Conservation (phyloP, 2,797 vertebrate genomes). For the Lithobates sylvaticus region DNA sequence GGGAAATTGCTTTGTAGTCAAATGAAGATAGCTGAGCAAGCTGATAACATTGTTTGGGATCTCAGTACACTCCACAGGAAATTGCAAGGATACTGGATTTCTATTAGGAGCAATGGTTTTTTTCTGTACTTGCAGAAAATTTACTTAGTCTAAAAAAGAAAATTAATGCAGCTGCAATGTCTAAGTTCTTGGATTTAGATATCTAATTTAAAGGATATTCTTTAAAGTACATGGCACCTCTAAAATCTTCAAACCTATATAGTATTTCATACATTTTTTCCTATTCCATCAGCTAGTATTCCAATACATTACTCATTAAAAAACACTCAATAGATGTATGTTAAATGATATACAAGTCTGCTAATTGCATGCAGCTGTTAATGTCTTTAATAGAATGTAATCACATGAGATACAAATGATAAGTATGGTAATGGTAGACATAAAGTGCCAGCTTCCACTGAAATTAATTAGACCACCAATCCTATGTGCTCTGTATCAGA, state of each 20-base stretch:
- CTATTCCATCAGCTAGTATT: neutral
- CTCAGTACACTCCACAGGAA: no score
- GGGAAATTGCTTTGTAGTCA: no score
- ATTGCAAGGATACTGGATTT: no score
- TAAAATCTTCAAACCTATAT: neutral
- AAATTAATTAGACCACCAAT: constrained; percentile 32
- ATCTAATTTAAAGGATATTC: no score
- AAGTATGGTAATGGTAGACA: constrained; percentile 11
- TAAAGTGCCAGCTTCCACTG: constrained; percentile 10
- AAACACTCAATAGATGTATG: constrained; percentile 5
- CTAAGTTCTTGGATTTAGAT: no score
- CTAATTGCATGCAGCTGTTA: constrained; percentile 30
- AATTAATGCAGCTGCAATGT: no score
- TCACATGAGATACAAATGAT: constrained; percentile 32
- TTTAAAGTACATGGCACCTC: neutral
- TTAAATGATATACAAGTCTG: constrained; percentile 19
- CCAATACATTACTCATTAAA: neutral
- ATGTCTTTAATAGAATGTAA: constrained; percentile 17
- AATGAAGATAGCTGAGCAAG: no score
- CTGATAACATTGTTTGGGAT: no score
- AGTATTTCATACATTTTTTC: neutral
- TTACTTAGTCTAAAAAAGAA: no score
- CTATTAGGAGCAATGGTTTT: no score
- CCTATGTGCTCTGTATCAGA: neutral
- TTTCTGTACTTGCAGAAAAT: no score